A percentile compares a stretch with the other conserved stretches of the same genome.
These are phyloP conservation scores for Stylophora pistillata DNA, from an alignment of 64 coral and sea anemone genomes.

Conservation along the genomic window DNA sequence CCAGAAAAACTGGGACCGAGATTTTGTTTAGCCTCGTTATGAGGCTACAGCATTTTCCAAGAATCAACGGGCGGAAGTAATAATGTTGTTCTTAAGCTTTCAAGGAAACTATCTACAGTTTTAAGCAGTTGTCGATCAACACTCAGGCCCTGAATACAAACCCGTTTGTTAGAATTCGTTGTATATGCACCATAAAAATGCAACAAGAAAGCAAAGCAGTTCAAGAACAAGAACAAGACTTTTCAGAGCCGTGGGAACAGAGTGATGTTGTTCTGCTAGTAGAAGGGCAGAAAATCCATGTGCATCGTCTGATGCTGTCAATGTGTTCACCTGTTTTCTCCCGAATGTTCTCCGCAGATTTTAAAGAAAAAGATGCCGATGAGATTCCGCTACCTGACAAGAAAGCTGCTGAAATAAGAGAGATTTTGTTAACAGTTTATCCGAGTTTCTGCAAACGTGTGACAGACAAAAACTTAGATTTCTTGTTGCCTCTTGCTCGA, in stretches of 20 bases:
- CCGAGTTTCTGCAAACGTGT: not conserved
- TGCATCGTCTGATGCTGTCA: not conserved
- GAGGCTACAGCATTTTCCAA: not conserved
- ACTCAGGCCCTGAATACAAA: not conserved
- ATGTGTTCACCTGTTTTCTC: slow-evolving; percentile 18
- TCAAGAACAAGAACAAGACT: not conserved
- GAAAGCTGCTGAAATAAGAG: not conserved
- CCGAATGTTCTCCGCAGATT: slow-evolving; percentile 8
- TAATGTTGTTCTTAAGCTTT: not conserved
- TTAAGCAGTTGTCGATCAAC: too few species aligned
- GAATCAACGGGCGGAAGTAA: not conserved
- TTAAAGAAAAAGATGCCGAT: slow-evolving; percentile 22
- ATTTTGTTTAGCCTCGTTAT: not conserved
- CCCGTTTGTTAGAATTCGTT: not conserved
- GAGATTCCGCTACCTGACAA: not conserved
- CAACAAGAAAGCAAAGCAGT: not conserved
- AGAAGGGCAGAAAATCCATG: slow-evolving; percentile 5
- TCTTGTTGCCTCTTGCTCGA: not conserved
- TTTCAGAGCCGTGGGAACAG: slow-evolving; percentile 22
- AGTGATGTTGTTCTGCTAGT: slow-evolving; percentile 21
- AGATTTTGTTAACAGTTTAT: slow-evolving; percentile 10
- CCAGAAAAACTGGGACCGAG: not conserved
- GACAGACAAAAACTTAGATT: not conserved
- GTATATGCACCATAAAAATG: not conserved
- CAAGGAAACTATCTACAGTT: not conserved